Base-by-base conservation (phyloP, 2,888 invertebrate species). In the Lasioglossum calceatum region DNA sequence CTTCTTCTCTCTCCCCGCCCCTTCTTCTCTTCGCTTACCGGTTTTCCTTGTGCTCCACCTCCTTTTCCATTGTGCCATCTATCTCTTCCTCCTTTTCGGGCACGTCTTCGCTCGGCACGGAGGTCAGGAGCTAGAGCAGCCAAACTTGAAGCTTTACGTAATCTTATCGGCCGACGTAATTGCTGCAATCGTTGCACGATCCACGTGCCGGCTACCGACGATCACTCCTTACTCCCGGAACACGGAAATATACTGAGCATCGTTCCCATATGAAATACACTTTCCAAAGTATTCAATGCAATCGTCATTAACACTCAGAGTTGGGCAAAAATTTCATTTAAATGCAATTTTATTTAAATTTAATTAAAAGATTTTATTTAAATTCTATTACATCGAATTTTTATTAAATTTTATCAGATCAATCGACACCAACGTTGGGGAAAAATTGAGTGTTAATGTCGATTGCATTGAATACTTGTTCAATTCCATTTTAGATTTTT, bases 131-230 rank as follows among this genome's bases (percentile, higher is more conserved):
- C 74, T 81, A 84, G 88, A 84, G 77, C 82, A 88, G 90, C 88
- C 90, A 92, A 91, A 89, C 82, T 87, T 77, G 75, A 72, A 64
- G 71, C 32, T 87, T 91, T 91, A 90, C 85, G 87, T 90, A 92
- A 91, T 89, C 80, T 83, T 84, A 78, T 87, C 84, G 76, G 42
- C 44, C 74, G 75, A 76, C 71, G 77, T 81, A 89, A 89, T 90
- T 87, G 82, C 86, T 44, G 27, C 78, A 64, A 76, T 70, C 73
- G 70, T 82, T 81, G 76, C 77, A 44, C 72, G 61, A 67, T 47
- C 16, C 14, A 36, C 58, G 54, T 42, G 79, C 64, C 23, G 23
- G 47, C 50, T 36, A 76, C 19, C 82, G 82, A 85, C 79, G 82
- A 50, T 54, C 23, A 54, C 8, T 54, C 54, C 8, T 8, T 8